Evolutionary conservation across 2,113 vertebrate species (phyloP), one percentile per base, ranked within the genome.

Genomic region (Passer domesticus): DNA sequence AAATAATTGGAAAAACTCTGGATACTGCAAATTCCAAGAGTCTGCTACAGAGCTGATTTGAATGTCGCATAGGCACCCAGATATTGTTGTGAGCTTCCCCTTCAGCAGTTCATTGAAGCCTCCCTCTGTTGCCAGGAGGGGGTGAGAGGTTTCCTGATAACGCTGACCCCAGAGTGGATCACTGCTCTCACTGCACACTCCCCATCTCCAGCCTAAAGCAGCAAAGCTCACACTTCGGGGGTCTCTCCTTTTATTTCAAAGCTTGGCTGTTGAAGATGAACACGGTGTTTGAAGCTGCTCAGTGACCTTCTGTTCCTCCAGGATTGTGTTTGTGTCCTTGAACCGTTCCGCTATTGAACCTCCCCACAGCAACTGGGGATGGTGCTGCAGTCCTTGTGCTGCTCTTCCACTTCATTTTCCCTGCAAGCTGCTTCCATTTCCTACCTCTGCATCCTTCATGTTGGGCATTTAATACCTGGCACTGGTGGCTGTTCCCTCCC

Each of bases 281-380:
- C 53, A 81, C 95, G 66, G 87, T 59, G 96, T 99, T 99, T 99
- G 98, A 99, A 99, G 99, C 98, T 97, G 98, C 97, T 98, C 98
- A 97, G 97, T 99, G 99, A 99, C 99, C 98, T 98, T 98, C 82
- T 94, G 94, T 97, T 98, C 95, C 96, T 96, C 86, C 92, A 85
- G 97, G 94, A 95, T 98, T 98, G 97, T 95, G 52, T 97, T 95
- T 90, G 94, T 96, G 97, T 97, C 98, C 97, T 95, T 97, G 98
- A 98, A 94, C 97, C 87, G 31, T 96, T 97, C 96, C 8, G 92
- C 96, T 92, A 87, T 84, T 97, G 97, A 98, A 96, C 95, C 95
- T 97, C 97, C 95, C 94, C 59, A 59, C 92, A 46, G 95, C 93
- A 27, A 11, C 97, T 92, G 96, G 91, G 94, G 66, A 74, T 33